Evolutionary conservation across 2,888 invertebrate species (phyloP), one percentile per base, ranked within the genome.

Genomic region (Smittia sp.): DNA sequence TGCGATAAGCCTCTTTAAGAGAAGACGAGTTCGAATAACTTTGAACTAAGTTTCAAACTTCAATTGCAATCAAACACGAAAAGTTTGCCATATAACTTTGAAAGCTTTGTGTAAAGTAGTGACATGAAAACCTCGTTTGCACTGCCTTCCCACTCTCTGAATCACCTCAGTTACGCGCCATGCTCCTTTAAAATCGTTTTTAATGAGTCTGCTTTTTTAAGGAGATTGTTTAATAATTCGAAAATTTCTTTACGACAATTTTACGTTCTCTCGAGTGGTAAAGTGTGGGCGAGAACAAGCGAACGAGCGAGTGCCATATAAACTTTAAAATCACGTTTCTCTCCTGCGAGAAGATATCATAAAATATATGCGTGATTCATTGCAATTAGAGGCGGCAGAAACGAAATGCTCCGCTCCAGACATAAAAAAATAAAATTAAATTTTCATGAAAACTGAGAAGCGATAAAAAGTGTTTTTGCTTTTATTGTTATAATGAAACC

Each of bases 391-490:
- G 24, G 2, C 24, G 6, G 13, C 24, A 22, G 2, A 22, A 58
- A 46, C 24, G 58, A 58, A 58, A 24, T 58, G 11, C 22, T 58
- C 2, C 7, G 24, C 22, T n/a, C 22, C 39, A 46, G 39, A 38
- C 15, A 39, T 39, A 39, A 67, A 67, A 41, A 46, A 68, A 68
- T 68, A 41, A 68, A 68, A 68, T 68, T 68, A 68, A 68, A 68
- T 24, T 68, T 68, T 68, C 68, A 68, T 68, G 68, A 46, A 68
- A 68, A 68, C 41, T 27, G 46, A 68, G 41, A 46, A 68, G 68
- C 68, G 25, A 68, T 68, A 68, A 68, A 68, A 68, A 68, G 68
- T 68, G 68, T 68, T 68, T 68, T 68, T 68, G 68, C 68, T 41
- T 68, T 68, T 46, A 46, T 38, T 22, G 18, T 58, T 58, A 22